Evolutionary conservation across 1,140 invertebrate species (phyloP).

Genomic region (Cephus cinctus): DNA sequence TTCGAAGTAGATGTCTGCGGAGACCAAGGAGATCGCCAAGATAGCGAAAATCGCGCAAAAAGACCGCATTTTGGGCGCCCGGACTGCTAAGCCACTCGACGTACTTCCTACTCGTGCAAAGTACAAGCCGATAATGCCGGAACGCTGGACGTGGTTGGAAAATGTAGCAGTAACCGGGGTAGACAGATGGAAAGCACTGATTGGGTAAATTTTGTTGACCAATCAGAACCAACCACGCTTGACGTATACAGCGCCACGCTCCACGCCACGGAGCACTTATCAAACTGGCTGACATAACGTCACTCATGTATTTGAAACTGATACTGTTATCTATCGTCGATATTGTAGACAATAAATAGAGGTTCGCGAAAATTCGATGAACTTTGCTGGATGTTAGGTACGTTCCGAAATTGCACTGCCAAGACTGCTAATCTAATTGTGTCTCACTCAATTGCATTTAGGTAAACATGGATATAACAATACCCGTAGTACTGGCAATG

Average conservation of each 20-base stretch:
- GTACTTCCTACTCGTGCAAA: slow-evolving; percentile 29
- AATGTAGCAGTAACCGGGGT: slow-evolving; percentile 40
- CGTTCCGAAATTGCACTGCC: not conserved
- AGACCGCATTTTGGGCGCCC: slow-evolving; percentile 58
- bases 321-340: not conserved
- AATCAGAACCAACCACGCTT: slow-evolving; percentile 58
- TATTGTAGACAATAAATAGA: not conserved
- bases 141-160: slow-evolving; percentile 29
- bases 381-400: not conserved
- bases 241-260: not conserved
- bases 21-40: slow-evolving; percentile 50
- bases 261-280: not conserved
- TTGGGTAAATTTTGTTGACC: slow-evolving; percentile 50
- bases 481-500: not conserved
- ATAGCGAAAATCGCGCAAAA: slow-evolving; percentile 55
- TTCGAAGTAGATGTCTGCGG: slow-evolving; percentile 65
- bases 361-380: no score
- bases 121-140: slow-evolving; percentile 36
- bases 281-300: not conserved
- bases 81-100: slow-evolving; percentile 35
- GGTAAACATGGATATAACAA: not conserved
- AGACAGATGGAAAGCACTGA: slow-evolving; percentile 62
- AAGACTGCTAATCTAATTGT: not conserved
- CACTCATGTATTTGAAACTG: not conserved
- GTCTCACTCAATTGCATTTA: not conserved